Percentiles rank a stretch among this genome's conserved stretches.
Conservation (phyloP, 1,140 invertebrate species). For the Formica exsecta region DNA sequence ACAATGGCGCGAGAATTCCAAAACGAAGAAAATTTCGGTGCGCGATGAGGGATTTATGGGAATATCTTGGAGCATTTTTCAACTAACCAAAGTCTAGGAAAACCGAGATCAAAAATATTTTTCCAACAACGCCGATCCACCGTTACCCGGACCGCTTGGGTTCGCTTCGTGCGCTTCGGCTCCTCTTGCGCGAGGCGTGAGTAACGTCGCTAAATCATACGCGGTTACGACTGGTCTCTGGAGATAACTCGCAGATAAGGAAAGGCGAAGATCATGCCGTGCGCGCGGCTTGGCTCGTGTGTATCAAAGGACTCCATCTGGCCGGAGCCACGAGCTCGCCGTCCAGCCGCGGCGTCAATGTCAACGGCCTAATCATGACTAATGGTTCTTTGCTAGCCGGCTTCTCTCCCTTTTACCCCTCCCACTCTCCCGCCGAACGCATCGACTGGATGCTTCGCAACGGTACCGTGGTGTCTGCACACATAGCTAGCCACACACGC, state of each 20-base stretch:
- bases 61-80: neutral
- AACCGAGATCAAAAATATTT: conserved; percentile 12
- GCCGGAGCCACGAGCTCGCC: conserved; percentile 67
- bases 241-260: conserved; percentile 67
- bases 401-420: neutral
- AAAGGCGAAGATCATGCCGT: conserved; percentile 61
- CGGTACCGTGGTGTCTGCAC: conserved; percentile 13
- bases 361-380: conserved; percentile 81
- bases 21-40: conserved; percentile 18
- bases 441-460: conserved; percentile 33
- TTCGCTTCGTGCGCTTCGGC: conserved; percentile 38
- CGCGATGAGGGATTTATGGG: neutral
- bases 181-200: conserved; percentile 62
- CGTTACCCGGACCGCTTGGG: neutral
- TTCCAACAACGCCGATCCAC: neutral
- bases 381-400: conserved; percentile 72
- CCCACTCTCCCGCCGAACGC: conserved; percentile 12
- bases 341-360: conserved; percentile 77
- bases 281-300: conserved; percentile 67
- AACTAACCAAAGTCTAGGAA: neutral
- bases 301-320: conserved; percentile 80
- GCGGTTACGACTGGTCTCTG: conserved; percentile 63
- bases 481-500: neutral
- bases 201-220: conserved; percentile 73
- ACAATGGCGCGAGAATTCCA: neutral